Conservation (phyloP, 2,113 vertebrate species). For the Agapornis roseicollis region DNA sequence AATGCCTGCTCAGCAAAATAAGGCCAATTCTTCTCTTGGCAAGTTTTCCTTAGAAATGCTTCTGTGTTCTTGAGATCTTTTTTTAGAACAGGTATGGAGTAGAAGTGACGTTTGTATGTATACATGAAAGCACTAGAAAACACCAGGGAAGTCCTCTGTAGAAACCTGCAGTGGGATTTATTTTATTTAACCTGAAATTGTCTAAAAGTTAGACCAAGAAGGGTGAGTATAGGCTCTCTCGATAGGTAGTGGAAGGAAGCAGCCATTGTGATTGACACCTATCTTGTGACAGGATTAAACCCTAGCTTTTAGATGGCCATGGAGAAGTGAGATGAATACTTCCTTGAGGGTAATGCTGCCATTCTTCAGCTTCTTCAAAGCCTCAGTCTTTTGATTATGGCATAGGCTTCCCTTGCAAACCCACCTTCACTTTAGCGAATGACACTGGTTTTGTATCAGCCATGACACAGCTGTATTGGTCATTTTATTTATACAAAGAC, state of each 20-base stretch:
- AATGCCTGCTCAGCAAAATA: not conserved
- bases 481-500: not conserved
- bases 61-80: not conserved
- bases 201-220: not conserved
- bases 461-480: not conserved
- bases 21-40: rapidly evolving
- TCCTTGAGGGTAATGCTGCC: not conserved
- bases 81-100: not conserved
- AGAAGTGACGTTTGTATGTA: not conserved
- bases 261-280: not conserved
- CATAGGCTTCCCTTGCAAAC: not conserved
- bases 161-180: not conserved
- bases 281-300: not conserved
- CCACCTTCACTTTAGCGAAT: not conserved
- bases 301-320: not conserved
- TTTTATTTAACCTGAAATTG: not conserved
- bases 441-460: not conserved
- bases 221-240: not conserved
- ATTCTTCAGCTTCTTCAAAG: not conserved
- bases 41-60: not conserved
- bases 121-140: not conserved
- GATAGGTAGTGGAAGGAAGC: not conserved
- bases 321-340: not conserved
- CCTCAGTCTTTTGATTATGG: not conserved
- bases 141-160: not conserved